Evolutionary conservation across 2,797 vertebrate genomes (phyloP).

Genomic region (Gallirallus australis): DNA sequence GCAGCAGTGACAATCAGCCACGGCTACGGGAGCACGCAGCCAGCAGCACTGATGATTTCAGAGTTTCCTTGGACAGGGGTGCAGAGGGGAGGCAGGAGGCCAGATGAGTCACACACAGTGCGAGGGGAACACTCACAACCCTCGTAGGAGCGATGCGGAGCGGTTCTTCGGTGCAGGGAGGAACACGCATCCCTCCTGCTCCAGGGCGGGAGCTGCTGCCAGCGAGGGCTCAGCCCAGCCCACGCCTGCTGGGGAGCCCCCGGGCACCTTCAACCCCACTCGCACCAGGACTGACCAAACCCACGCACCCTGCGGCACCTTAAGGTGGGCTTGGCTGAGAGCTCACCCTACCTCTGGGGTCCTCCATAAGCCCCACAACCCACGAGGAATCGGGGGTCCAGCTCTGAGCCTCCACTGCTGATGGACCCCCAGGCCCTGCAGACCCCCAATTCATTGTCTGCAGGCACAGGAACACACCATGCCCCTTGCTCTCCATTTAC

Average conservation of each 20-base stretch:
- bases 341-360: background rate
- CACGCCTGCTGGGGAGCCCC: background rate
- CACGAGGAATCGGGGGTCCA: fast-evolving
- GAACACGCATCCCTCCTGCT: fast-evolving
- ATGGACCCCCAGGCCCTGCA: fast-evolving
- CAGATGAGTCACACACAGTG: background rate
- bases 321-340: fast-evolving
- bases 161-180: fast-evolving
- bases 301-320: fast-evolving
- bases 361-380: background rate
- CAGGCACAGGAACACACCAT: background rate
- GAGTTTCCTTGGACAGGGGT: constrained; percentile 30
- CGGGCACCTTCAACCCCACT: fast-evolving
- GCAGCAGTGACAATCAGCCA: background rate
- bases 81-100: background rate
- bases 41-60: background rate
- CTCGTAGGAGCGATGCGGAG: background rate
- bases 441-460: background rate
- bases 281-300: fast-evolving
- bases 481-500: background rate
- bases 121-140: background rate
- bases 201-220: background rate
- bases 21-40: background rate
- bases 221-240: fast-evolving
- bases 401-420: background rate